phyloP scores from a whole-genome alignment of 2,888 invertebrate species.

The Gari tellinella region DNA sequence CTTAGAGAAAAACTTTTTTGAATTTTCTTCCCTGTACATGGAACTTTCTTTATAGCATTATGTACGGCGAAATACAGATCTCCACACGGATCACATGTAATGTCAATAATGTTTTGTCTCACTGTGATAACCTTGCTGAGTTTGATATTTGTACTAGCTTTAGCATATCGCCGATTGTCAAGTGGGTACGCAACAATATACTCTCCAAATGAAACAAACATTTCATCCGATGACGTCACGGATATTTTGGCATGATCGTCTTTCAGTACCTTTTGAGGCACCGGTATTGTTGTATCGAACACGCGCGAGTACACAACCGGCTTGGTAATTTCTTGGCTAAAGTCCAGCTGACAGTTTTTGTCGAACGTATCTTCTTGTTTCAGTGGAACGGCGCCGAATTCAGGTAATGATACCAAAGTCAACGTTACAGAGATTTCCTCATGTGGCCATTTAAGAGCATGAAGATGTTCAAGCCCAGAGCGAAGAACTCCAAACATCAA shows the following conservation, averaged over 20 bases:
- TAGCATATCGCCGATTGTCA: slow-evolving; percentile 35
- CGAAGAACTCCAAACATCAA: slow-evolving; percentile 33
- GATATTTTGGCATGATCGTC: slow-evolving; percentile 46
- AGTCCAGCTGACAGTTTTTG: slow-evolving; percentile 39
- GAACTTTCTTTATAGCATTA: slow-evolving; percentile 26
- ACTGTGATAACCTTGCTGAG: slow-evolving; percentile 33
- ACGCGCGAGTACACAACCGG: slow-evolving; percentile 36
- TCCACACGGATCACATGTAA: slow-evolving; percentile 29
- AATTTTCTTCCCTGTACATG: slow-evolving; percentile 29
- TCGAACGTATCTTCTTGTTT: slow-evolving; percentile 11
- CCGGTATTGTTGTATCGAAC: slow-evolving; percentile 41
- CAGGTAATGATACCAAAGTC: slow-evolving; percentile 30
- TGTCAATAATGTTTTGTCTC: slow-evolving; percentile 46
- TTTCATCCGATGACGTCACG: slow-evolving; percentile 32
- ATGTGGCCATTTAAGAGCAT: slow-evolving; percentile 43
- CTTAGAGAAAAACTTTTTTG: slow-evolving; percentile 27
- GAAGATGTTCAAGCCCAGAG: slow-evolving; percentile 30
- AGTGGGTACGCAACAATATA: slow-evolving; percentile 46
- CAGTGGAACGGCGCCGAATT: slow-evolving; percentile 33
- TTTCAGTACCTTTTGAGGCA: slow-evolving; percentile 30
- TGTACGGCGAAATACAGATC: slow-evolving; percentile 32
- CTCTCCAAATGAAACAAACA: slow-evolving; percentile 45
- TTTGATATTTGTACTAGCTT: slow-evolving; percentile 28
- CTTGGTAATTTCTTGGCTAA: slow-evolving; percentile 30
- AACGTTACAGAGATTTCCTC: slow-evolving; percentile 32